A percentile compares a stretch with the other conserved stretches of the same genome.
phyloP scores from a whole-genome alignment of 2,888 invertebrate genomes.

The Protophormia terraenovae region DNA sequence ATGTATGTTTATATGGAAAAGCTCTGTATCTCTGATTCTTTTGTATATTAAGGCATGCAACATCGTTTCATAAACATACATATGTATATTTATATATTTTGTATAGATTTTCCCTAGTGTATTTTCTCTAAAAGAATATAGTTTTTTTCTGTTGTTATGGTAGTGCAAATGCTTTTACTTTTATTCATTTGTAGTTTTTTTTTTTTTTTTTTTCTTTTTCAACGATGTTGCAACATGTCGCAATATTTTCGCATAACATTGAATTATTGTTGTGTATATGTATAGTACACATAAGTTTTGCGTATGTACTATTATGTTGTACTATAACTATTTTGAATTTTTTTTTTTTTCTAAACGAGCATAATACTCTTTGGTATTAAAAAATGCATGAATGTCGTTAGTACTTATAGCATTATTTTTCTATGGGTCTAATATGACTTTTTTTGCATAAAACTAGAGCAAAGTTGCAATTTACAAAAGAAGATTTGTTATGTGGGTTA shows the following conservation, averaged over 20 bases:
- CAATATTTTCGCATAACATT: slow-evolving; percentile 59
- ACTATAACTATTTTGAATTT: slow-evolving; percentile 18
- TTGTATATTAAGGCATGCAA: slow-evolving; percentile 37
- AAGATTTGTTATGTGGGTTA: slow-evolving; percentile 54
- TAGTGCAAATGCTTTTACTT: slow-evolving; percentile 61
- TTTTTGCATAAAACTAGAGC: slow-evolving; percentile 48
- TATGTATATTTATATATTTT: not conserved
- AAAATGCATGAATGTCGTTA: slow-evolving; percentile 36
- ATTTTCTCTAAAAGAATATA: slow-evolving; percentile 26
- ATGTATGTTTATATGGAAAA: not conserved
- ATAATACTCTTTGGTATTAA: slow-evolving; percentile 61
- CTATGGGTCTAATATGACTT: slow-evolving; percentile 48
- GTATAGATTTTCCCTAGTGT: slow-evolving; percentile 36
- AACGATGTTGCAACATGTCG: slow-evolving; percentile 53
- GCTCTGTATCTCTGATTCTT: not conserved
- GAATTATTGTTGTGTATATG: slow-evolving; percentile 53
- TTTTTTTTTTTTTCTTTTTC: slow-evolving; percentile 45
- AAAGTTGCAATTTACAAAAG: slow-evolving; percentile 52
- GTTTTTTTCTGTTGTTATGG: slow-evolving; percentile 18
- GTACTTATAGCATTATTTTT: slow-evolving; percentile 10
- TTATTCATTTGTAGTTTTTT: slow-evolving; percentile 37
- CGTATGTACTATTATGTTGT: slow-evolving; percentile 7
- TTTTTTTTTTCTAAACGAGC: not conserved
- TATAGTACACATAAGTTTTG: slow-evolving; percentile 2
- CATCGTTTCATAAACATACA: not conserved